These are phyloP conservation scores for Rhagologus leucostigma DNA, from an alignment of 2,113 vertebrate species.

Conservation along the genomic window DNA sequence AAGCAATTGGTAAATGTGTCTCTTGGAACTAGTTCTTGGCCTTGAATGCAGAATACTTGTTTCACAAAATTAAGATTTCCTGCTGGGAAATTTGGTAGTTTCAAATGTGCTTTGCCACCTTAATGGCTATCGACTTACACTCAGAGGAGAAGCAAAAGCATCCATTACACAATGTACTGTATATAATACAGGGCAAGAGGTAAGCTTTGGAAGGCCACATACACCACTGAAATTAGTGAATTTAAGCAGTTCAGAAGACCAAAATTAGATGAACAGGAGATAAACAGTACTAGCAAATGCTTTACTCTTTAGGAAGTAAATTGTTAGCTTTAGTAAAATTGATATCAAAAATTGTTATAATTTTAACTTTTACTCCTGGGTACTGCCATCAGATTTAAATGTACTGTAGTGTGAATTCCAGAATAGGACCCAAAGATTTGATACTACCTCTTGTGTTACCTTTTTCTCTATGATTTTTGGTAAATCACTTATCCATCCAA, in stretches of 20 bases:
- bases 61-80: constrained; percentile 44
- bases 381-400: not conserved
- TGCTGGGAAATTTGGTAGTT: constrained; percentile 2
- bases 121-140: not conserved
- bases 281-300: not conserved
- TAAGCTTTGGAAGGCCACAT: not conserved
- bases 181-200: not conserved
- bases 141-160: not conserved
- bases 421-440: not conserved
- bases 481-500: not conserved
- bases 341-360: not conserved
- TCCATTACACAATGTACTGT: not conserved
- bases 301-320: not conserved
- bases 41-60: not conserved
- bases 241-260: not conserved
- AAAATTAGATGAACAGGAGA: not conserved
- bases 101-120: not conserved
- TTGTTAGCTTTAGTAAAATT: not conserved
- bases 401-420: not conserved
- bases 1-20: constrained; percentile 19
- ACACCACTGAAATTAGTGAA: not conserved
- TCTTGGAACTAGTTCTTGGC: constrained; percentile 41
- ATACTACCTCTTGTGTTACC: not conserved
- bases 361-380: not conserved
- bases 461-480: not conserved